phyloP scores from a whole-genome alignment of 2,888 invertebrate genomes.

The Synanthedon formicaeformis region DNA sequence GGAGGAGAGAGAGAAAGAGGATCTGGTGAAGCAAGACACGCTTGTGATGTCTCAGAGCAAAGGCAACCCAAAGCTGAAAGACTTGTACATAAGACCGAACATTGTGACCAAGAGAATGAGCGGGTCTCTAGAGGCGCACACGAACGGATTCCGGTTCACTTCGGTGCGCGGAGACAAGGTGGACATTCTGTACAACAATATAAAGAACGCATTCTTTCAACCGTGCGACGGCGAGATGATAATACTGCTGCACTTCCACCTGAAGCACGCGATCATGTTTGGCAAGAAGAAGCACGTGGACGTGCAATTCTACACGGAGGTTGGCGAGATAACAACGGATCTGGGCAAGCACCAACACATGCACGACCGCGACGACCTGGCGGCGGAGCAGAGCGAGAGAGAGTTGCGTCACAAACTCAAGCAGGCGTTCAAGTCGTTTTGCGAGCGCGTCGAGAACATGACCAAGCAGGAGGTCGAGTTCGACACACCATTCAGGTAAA shows the following conservation, averaged over 20 bases:
- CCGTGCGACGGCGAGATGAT: slow-evolving; percentile 99
- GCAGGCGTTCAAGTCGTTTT: slow-evolving; percentile 97
- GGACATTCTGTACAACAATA: slow-evolving; percentile 98
- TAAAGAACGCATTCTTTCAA: slow-evolving; percentile 99
- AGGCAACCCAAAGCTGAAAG: slow-evolving; percentile 97
- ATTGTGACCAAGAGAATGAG: slow-evolving; percentile 97
- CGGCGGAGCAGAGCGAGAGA: slow-evolving; percentile 98
- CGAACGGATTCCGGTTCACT: slow-evolving; percentile 96
- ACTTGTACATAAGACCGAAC: slow-evolving; percentile 98
- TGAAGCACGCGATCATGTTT: slow-evolving; percentile 99
- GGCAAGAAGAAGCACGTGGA: slow-evolving; percentile 98
- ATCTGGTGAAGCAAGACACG: slow-evolving; percentile 98
- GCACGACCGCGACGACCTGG: slow-evolving; percentile 99
- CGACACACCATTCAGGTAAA: slow-evolving; percentile 90
- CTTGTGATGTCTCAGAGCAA: slow-evolving; percentile 93
- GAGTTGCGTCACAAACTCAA: slow-evolving; percentile 97
- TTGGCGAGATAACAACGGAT: slow-evolving; percentile 99
- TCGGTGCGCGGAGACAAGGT: slow-evolving; percentile 99
- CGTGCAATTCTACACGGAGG: slow-evolving; percentile 99
- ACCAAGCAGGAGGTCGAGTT: slow-evolving; percentile 98
- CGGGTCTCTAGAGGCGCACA: slow-evolving; percentile 93
- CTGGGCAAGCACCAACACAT: slow-evolving; percentile 99
- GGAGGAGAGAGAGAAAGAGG: slow-evolving; percentile 98
- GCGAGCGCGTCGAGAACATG: slow-evolving; percentile 94
- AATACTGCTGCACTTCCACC: slow-evolving; percentile 97